Evolutionary conservation across 2,888 invertebrate species (phyloP).

Genomic region (Aphodius granarius): DNA sequence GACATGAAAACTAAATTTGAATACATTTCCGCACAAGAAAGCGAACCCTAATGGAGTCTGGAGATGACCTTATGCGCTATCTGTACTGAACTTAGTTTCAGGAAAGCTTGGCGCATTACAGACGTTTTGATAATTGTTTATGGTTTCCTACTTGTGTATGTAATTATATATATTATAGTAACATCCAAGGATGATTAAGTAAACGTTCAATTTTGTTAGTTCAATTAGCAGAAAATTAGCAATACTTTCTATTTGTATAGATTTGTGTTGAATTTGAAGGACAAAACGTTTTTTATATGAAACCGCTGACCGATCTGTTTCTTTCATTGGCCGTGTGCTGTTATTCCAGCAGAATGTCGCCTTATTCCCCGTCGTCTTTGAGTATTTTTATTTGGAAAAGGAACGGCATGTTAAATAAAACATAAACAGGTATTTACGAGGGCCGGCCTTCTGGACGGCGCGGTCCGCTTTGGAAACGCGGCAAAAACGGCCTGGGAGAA

Average conservation of each 20-base stretch:
- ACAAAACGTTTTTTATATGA: no score
- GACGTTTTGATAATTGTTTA: no score
- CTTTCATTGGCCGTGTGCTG: not conserved
- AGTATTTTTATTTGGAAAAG: conserved; percentile 10
- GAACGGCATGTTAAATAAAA: conserved; percentile 26
- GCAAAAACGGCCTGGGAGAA: conserved; percentile 9
- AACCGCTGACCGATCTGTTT: no score
- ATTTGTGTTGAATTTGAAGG: no score
- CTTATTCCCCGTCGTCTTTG: conserved; percentile 1
- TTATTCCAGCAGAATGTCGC: not conserved
- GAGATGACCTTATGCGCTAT: not conserved
- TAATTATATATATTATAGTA: no score
- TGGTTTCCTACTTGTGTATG: no score
- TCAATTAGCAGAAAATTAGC: no score
- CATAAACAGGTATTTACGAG: conserved; percentile 25
- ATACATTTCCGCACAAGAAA: not conserved
- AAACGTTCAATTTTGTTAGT: no score
- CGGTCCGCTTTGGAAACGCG: conserved; percentile 3
- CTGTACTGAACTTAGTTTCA: not conserved
- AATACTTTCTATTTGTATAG: no score
- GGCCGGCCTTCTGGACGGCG: conserved; percentile 9
- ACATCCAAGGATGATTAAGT: no score
- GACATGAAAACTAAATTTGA: not conserved
- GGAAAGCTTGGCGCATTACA: not conserved
- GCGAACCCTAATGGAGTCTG: not conserved